A percentile compares a stretch with the other conserved stretches of the same genome.
Conservation (phyloP, 1,140 invertebrate species). For the Cecropterus lyciades region DNA sequence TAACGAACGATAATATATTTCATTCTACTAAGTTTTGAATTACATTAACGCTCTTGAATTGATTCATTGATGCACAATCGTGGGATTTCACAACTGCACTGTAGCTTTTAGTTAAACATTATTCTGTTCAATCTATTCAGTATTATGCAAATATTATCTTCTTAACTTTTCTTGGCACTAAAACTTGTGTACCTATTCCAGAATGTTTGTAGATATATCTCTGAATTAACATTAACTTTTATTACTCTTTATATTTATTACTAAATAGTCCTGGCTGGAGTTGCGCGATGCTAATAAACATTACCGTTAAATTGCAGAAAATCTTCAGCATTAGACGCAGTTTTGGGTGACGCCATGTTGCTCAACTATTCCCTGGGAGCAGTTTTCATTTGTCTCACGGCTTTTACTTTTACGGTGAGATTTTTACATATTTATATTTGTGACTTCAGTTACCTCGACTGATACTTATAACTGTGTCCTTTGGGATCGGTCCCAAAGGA, state of each 20-base stretch:
- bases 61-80: background rate
- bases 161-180: conserved; percentile 3
- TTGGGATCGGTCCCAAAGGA: too few relatives aligned
- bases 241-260: conserved; percentile 23
- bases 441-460: conserved; percentile 8
- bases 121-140: conserved; percentile 5
- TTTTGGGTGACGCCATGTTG: conserved; percentile 65
- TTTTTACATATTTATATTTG: conserved; percentile 32
- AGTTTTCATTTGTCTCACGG: conserved; percentile 68
- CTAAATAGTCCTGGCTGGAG: conserved; percentile 15
- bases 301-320: conserved; percentile 55
- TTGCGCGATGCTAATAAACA: conserved; percentile 37
- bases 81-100: conserved; percentile 8
- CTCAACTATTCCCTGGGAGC: conserved; percentile 65
- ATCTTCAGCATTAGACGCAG: conserved; percentile 51
- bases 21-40: conserved; percentile 12
- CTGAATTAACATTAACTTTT: conserved; percentile 21
- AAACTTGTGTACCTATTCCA: background rate
- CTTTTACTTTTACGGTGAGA: conserved; percentile 60
- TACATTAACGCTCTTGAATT: conserved; percentile 4
- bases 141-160: conserved; percentile 13
- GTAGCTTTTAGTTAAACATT: conserved; percentile 3
- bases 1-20: background rate
- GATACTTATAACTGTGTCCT: background rate
- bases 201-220: conserved; percentile 17